phyloP scores from a whole-genome alignment of 1,140 invertebrate species.

The Pseudomyrmex gracilis region DNA sequence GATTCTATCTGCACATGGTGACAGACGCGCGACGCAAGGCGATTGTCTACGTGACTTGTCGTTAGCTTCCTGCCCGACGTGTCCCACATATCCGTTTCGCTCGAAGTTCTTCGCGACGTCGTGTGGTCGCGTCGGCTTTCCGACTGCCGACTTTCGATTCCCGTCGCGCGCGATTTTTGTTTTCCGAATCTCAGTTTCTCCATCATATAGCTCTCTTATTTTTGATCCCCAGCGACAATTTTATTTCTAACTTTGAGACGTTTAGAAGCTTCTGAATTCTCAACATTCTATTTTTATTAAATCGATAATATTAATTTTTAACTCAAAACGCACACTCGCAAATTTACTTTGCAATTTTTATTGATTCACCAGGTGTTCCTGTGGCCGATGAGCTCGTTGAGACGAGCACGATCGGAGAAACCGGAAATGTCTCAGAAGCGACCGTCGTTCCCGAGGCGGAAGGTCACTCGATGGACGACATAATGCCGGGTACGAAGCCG shows the following conservation, averaged over 20 bases:
- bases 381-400: conserved; percentile 65
- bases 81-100: conserved; percentile 77
- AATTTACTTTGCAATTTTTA: not conserved
- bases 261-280: too few species aligned
- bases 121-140: not conserved
- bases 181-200: too few species aligned
- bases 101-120: conserved; percentile 50
- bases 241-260: not conserved
- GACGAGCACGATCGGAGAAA: conserved; percentile 55
- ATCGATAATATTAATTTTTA: too few species aligned
- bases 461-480: conserved; percentile 78
- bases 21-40: conserved; percentile 77
- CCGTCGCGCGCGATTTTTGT: not conserved
- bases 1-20: conserved; percentile 72
- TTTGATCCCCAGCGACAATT: not conserved
- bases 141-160: conserved; percentile 35
- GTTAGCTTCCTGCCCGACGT: conserved; percentile 79
- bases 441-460: conserved; percentile 63
- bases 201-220: not conserved
- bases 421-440: conserved; percentile 44
- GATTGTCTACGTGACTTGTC: conserved; percentile 80
- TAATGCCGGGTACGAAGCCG: conserved; percentile 75
- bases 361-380: conserved; percentile 67
- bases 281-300: too few species aligned
- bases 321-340: too few species aligned